Base-by-base conservation (phyloP, 2,113 vertebrate species). In the Ictalurus punctatus region DNA sequence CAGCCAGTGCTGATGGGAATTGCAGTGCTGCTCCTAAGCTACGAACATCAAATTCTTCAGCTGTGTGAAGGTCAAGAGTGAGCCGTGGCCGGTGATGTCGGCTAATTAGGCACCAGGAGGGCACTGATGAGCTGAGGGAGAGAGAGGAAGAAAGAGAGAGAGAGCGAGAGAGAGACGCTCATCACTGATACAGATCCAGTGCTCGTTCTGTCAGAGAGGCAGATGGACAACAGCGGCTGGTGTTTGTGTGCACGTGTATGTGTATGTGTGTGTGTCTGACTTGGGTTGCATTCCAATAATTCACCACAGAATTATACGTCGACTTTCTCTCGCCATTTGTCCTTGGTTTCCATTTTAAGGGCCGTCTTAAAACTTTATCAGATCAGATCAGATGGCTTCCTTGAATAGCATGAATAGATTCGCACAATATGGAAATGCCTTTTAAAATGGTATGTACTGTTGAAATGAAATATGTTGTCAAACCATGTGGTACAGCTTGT, bases 211-310 rank as follows among this genome's bases (percentile, higher is more conserved):
- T 83, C 90, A 89, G 63, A 59, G 52, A 89, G 81, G 74, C 89
- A 91, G 89, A 91, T 85, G 82, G 85, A 89, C 91, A 90, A 83
- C 74, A 85, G 86, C 58, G 87, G 71, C 80, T 86, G 73, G 67
- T 76, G 87, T 71, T 44, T 90, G 87, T 86, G 73, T 88, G 83
- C 74, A 61, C 86, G 76, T 86, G 48, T 52, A 10, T 52, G 78
- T 61, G 76, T 88, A 54, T 86, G 25, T 80, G 86, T 80, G 86
- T 87, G 86, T 87, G 71, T 59, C 63, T 58, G 5, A 79, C 23
- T 79, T n/a, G 13, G 25, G 25, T 23, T 30, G 78, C 78, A 80
- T 80, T 58, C 80, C 56, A 37, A 61, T 61, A 83, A 83, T 37
- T 83, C 80, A 83, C 56, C 56, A 6, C 80, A 25, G 30, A 19